Evolutionary conservation across 2,113 vertebrate species (phyloP).

Genomic region (Noctilio leporinus): DNA sequence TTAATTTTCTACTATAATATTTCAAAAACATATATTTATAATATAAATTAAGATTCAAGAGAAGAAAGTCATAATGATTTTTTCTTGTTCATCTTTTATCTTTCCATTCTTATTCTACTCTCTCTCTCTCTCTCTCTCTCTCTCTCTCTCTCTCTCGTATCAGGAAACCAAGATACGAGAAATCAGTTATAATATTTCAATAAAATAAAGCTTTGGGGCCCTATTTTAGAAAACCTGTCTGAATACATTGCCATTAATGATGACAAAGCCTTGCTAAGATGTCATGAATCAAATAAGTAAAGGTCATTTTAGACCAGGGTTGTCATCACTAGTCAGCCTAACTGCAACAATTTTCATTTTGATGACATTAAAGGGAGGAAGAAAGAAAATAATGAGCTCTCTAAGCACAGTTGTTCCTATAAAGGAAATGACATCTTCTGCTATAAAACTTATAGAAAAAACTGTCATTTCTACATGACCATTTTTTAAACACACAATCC

Average conservation of each 20-base stretch:
- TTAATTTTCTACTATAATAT: neutral
- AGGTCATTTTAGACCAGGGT: conserved; percentile 3
- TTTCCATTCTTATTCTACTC: neutral
- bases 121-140: neutral
- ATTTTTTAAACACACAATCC: neutral
- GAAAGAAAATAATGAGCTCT: neutral
- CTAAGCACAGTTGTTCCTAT: neutral
- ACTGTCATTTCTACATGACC: neutral
- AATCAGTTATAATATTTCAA: neutral
- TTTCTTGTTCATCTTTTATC: neutral
- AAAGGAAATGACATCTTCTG: neutral
- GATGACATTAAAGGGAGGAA: neutral
- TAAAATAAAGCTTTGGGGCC: neutral
- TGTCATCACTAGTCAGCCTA: conserved; percentile 20
- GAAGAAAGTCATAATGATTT: neutral
- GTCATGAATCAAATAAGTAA: neutral
- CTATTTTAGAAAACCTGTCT: neutral
- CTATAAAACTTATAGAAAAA: neutral
- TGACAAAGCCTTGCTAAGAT: neutral
- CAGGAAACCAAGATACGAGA: neutral
- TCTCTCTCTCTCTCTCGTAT: neutral
- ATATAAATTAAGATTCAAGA: neutral
- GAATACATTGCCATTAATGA: neutral
- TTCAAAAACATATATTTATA: neutral
- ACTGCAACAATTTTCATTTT: neutral